Evolutionary conservation across 2,888 invertebrate species (phyloP).

Genomic region (Cynaeus angustus): DNA sequence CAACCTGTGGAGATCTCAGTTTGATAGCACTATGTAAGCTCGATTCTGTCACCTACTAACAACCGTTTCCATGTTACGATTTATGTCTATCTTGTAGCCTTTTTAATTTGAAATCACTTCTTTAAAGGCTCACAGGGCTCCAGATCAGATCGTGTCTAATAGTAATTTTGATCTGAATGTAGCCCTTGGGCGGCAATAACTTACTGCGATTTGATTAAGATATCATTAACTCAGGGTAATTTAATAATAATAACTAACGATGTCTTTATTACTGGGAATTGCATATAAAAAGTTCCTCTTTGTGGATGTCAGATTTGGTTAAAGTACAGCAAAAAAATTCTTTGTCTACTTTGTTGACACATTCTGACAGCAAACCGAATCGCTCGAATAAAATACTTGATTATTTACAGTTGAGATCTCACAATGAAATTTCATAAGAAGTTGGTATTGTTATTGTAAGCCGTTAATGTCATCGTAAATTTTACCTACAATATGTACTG

Average conservation of each 20-base stretch:
- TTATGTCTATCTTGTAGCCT: conserved; percentile 52
- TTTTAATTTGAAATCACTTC: conserved; percentile 43
- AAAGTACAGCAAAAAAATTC: not conserved
- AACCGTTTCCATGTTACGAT: conserved; percentile 60
- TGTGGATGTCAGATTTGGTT: not conserved
- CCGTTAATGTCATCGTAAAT: conserved; percentile 42
- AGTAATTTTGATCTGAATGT: conserved; percentile 2
- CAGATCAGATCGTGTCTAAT: conserved; percentile 19
- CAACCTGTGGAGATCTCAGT: conserved; percentile 61
- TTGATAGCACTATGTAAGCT: conserved; percentile 60
- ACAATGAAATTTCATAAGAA: conserved; percentile 40
- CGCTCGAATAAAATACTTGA: conserved; percentile 7
- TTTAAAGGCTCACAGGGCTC: conserved; percentile 23
- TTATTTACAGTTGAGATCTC: conserved; percentile 32
- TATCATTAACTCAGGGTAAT: conserved; percentile 10
- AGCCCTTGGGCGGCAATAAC: conserved; percentile 16
- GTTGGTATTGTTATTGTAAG: conserved; percentile 33
- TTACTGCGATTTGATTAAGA: conserved; percentile 22
- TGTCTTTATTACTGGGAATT: conserved; percentile 1
- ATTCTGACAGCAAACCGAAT: conserved; percentile 13
- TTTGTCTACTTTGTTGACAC: not conserved
- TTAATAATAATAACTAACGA: conserved; percentile 4
- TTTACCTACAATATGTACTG: conserved; percentile 30
- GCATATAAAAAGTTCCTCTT: not conserved
- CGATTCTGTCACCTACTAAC: conserved; percentile 63